Percentiles rank a stretch among this genome's conserved stretches.
Conservation (phyloP, 2,797 vertebrate genomes). For the Otolemur crassicaudatus region DNA sequence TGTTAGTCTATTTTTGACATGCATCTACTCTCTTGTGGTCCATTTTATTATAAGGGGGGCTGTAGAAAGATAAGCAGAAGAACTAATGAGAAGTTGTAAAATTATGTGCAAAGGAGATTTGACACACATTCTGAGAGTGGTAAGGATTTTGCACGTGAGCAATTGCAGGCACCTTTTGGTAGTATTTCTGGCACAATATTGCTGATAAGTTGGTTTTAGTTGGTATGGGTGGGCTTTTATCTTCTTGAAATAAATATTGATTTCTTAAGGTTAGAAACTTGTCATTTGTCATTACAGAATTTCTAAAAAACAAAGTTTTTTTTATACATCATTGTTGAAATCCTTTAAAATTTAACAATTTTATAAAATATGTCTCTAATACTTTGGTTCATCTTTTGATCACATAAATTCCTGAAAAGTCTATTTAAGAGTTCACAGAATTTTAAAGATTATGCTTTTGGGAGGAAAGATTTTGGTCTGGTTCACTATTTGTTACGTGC, state of each 20-base stretch:
- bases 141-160: background rate
- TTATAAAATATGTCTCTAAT: background rate
- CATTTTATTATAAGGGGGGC: background rate
- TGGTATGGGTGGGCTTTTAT: background rate
- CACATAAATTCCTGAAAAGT: background rate
- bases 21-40: background rate
- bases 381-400: background rate
- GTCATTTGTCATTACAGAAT: background rate
- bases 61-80: background rate
- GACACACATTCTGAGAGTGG: background rate
- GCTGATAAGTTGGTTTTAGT: background rate
- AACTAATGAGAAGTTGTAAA: background rate
- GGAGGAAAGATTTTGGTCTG: background rate
- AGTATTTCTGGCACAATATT: background rate
- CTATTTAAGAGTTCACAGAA: background rate
- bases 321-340: background rate
- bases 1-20: background rate
- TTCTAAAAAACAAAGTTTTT: slow-evolving; percentile 3
- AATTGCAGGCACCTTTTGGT: background rate
- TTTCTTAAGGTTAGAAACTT: background rate
- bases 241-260: background rate
- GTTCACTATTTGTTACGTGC: background rate
- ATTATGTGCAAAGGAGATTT: background rate
- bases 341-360: background rate
- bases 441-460: background rate